Evolutionary conservation across 2,113 vertebrate genomes (phyloP), one percentile per base, ranked within the genome.

Genomic region (Ailurus styani): DNA sequence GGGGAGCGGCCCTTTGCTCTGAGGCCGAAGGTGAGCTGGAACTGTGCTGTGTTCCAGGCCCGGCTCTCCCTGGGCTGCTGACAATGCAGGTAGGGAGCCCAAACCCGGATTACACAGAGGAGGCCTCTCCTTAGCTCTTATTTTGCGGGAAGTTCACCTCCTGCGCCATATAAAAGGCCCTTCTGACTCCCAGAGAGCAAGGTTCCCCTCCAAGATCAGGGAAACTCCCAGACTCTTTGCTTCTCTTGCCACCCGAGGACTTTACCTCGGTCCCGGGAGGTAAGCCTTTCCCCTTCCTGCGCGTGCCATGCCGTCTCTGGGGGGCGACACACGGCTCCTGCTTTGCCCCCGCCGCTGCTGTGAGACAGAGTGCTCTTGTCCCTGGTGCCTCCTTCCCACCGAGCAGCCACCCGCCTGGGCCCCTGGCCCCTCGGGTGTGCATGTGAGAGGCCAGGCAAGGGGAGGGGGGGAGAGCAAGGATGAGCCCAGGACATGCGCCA

Each of bases 401-500:
- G 34, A 11, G 47, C 57, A 72, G 40, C 34, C 10, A 21, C 17
- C 9, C 78, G 11, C 15, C 0, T 5, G 3, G 1, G 9, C 37
- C 68, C 68, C 68, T 17, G 42, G 72, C 25, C 42, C 40, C 72
- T 42, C 13, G 1, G 72, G 12, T 12, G 10, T 25, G 4, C 47
- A 12, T 18, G 34, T 23, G 25, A 2, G 55, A 45, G 55, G 11
- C 64, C 25, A 10, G 40, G 29, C 25, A 13, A 25, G 6, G 37
- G 3, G 1, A 9, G 20, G 1, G 4, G 8, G 1, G 23, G 10
- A 10, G 18, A 42, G 1, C 0, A 2, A 27, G 42, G 52, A 9
- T 6, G 17, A 52, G 18, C 87, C 27, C 13, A 37, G 47, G 27
- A 31, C 15, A 0, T 8, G 0, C 68, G 20, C 34, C 8, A 7